phyloP scores from a whole-genome alignment of 1,140 invertebrate genomes.

The Andricus grossulariae region DNA sequence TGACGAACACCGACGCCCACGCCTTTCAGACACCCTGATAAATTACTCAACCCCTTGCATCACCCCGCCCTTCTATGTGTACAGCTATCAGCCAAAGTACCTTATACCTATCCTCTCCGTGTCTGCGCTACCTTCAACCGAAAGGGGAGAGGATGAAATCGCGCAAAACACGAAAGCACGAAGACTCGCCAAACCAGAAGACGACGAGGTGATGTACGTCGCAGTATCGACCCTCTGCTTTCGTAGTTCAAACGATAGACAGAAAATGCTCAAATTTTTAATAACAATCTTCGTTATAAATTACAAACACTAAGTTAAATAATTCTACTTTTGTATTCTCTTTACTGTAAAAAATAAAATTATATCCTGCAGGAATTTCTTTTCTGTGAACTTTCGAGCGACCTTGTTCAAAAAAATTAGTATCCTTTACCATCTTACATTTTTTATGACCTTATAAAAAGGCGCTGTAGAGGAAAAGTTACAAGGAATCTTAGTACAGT shows the following conservation, averaged over 20 bases:
- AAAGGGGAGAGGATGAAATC: slow-evolving; percentile 45
- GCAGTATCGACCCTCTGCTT: slow-evolving; percentile 9
- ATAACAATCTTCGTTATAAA: too few species aligned
- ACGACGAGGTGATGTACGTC: slow-evolving; percentile 11
- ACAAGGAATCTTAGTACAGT: background rate
- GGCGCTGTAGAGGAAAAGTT: background rate
- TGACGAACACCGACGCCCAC: slow-evolving; percentile 53
- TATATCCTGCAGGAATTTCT: background rate
- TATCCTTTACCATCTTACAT: slow-evolving; percentile 11
- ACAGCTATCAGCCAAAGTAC: slow-evolving; percentile 52
- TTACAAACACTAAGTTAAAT: too few species aligned
- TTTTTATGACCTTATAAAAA: slow-evolving; percentile 24
- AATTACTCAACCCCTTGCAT: slow-evolving; percentile 54
- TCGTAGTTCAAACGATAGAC: background rate
- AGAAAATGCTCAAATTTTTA: background rate
- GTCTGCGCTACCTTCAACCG: slow-evolving; percentile 49
- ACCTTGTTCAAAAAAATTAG: slow-evolving; percentile 19
- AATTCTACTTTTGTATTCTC: too few species aligned
- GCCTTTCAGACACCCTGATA: slow-evolving; percentile 57
- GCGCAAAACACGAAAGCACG: slow-evolving; percentile 43
- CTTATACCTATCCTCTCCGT: slow-evolving; percentile 49
- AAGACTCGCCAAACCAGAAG: slow-evolving; percentile 43
- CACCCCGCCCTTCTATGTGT: slow-evolving; percentile 51
- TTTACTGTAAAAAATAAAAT: background rate
- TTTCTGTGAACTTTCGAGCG: background rate